Conservation (phyloP, 2,797 vertebrate species). For the Xenops minutus region DNA sequence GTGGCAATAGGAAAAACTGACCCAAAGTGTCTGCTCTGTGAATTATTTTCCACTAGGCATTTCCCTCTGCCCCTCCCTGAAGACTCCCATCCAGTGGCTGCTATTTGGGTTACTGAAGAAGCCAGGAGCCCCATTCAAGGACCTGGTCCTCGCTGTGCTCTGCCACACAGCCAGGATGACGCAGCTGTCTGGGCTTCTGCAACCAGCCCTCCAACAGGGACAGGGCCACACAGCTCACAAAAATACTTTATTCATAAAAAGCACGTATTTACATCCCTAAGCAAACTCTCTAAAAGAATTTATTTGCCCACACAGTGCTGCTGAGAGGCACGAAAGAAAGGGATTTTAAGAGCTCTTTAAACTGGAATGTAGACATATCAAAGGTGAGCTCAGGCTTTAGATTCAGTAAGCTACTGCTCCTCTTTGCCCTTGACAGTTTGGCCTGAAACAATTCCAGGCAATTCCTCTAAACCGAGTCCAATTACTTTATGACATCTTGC, state of each 20-base stretch:
- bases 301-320: neutral
- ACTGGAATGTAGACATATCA: neutral
- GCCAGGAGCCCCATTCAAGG: neutral
- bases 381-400: neutral
- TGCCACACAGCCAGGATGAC: rapidly evolving
- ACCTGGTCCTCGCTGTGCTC: rapidly evolving
- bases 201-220: neutral
- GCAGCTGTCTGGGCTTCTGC: neutral
- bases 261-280: neutral
- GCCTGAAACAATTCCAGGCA: constrained; percentile 6
- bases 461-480: neutral
- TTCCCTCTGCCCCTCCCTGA: neutral
- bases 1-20: neutral
- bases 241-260: neutral
- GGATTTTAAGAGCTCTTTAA: neutral
- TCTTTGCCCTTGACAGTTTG: neutral
- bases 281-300: neutral
- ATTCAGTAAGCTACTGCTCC: neutral
- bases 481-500: neutral
- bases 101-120: neutral
- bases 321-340: neutral
- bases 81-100: neutral
- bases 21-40: neutral
- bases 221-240: neutral
- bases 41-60: neutral